Base-by-base conservation (phyloP, 2,888 invertebrate genomes). In the Hydraecia micacea region DNA sequence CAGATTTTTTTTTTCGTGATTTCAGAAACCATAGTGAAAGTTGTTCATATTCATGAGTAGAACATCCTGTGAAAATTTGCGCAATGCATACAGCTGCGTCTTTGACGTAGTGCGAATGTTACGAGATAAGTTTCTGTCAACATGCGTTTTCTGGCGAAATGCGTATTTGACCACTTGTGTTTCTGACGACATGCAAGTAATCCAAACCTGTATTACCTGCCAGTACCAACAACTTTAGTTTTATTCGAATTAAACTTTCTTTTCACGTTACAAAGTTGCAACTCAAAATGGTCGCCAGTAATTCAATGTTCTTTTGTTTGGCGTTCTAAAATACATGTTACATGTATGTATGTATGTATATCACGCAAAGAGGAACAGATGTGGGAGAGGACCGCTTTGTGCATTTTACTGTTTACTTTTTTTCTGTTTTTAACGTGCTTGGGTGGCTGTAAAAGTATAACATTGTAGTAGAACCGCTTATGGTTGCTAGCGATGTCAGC, bases 381-480 rank as follows among this genome's bases (percentile, higher is more conserved):
- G 76, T 81, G 66, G n/a, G 63, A 62, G 67, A 81, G 70, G 46
- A 76, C 66, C 28, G 67, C 86, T 84, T 83, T 84, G 86, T 81
- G 63, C 36, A 74, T 68, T 84, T 77, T 79, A 73, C 49, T n/a
- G 60, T 75, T 81, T 39, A 25, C 25, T 58, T 74, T 81, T 77
- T 84, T 72, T 32, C n/a, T 49, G 36, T 62, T 73, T 84, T 46
- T 36, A 68, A n/a, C n/a, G 25, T 39, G 76, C 60, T 67, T 28
- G 15, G n/a, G 49, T 60, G 39, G 52, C 52, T 67, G 67, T 75
- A 52, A 82, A 67, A 67, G 52, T 62, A 46, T n/a, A 62, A 68
- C 75, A 58, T n/a, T 58, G 55, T 58, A 55, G 55, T 55, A 58
- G n/a, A n/a, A 58, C 13, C 55, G 25, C n/a, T 58, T 58, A 58